Base-by-base conservation (phyloP, 2,888 invertebrate species). In the Perizoma affinitatum region DNA sequence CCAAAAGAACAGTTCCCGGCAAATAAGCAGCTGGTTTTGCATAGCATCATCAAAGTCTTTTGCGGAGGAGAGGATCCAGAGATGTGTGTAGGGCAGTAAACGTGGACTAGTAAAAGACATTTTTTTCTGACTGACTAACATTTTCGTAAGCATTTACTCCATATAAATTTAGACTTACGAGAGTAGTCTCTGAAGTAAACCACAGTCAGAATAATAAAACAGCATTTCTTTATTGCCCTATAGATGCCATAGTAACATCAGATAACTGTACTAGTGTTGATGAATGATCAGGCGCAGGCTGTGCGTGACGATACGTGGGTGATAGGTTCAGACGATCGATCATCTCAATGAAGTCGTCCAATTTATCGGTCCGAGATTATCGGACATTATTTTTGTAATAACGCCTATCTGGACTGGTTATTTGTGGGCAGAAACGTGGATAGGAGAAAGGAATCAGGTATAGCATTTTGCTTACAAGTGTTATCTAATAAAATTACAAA, bases 331-430 rank as follows among this genome's bases (percentile, higher is more conserved):
- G 68, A 58, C 80, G 75, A 88, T 90, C 87, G 76, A 89, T 90
- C 90, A 87, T 76, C 72, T 52, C 69, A 83, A 89, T 89, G 80
- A 84, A 87, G 84, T 84, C 84, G 85, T 89, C 83, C 82, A 80
- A 84, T 84, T 82, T 83, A 84, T 82, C 77, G 76, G 38, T 71
- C 72, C 72, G 72, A 79, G 77, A 82, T 80, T 81, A 80, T 76
- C 73, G 75, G 70, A 75, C 78, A 83, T 78, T 75, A 81, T 82
- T 83, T 84, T 83, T 82, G 76, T 82, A 81, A 82, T 80, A 80
- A 77, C 74, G 72, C 66, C 75, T 72, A 74, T 79, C 74, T 70
- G 69, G 68, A 71, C 71, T 73, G 69, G 71, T 71, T 67, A 62
- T 61, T 77, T 70, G 81, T 84, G 78, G 80, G 80, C 68, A 63